Conservation (phyloP, 2,113 vertebrate genomes). For the Cololabis saira region DNA sequence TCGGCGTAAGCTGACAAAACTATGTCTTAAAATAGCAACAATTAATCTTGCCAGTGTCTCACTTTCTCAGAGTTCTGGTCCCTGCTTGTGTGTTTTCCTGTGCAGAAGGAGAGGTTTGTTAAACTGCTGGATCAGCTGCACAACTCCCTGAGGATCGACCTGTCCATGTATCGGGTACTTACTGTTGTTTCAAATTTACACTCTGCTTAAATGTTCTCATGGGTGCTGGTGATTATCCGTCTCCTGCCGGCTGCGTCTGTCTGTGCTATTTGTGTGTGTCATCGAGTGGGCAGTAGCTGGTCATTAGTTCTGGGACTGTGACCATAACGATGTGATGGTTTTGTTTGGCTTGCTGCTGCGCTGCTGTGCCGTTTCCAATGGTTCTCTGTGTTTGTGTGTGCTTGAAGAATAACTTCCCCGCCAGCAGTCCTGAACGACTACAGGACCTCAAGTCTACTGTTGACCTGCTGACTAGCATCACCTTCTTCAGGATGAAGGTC, state of each 20-base stretch:
- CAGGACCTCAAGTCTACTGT: constrained; percentile 98
- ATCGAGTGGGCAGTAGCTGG: background rate
- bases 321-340: background rate
- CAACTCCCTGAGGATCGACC: constrained; percentile 95
- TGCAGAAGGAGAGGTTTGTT: constrained; percentile 96
- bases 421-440: constrained; percentile 94
- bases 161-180: constrained; percentile 97
- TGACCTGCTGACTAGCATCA: constrained; percentile 98
- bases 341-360: no score
- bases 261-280: constrained; percentile 3
- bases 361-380: background rate
- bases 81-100: constrained; percentile 25
- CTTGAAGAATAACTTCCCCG: constrained; percentile 95
- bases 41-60: constrained; percentile 6
- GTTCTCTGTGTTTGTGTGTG: constrained; percentile 10
- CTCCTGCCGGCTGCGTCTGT: constrained; percentile 7
- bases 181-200: background rate
- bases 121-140: constrained; percentile 97
- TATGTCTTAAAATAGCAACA: constrained; percentile 18
- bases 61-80: constrained; percentile 42
- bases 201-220: background rate
- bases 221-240: background rate
- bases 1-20: constrained; percentile 87
- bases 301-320: constrained; percentile 4
- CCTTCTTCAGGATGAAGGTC: constrained; percentile 99